These are phyloP conservation scores for Aphyosemion australe DNA, from an alignment of 2,113 vertebrate species.

Conservation along the genomic window DNA sequence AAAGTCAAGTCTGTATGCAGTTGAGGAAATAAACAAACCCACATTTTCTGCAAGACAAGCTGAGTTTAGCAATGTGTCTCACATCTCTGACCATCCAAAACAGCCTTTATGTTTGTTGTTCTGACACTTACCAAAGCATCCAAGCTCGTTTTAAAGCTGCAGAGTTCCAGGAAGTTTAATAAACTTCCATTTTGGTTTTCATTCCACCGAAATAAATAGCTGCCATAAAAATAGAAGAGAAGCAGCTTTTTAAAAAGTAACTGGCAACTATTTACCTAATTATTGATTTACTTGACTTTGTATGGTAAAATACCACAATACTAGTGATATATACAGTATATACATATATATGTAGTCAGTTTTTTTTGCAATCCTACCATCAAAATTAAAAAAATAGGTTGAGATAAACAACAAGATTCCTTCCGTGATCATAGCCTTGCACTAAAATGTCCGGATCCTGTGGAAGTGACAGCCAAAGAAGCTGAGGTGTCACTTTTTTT, in stretches of 20 bases:
- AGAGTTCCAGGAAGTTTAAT: constrained; percentile 2
- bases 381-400: constrained; percentile 23
- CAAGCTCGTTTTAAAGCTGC: constrained; percentile 2
- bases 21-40: constrained; percentile 66
- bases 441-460: constrained; percentile 49
- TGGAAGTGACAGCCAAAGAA: constrained; percentile 59
- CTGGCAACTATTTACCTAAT: too few species aligned
- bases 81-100: constrained; percentile 36
- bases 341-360: too few species aligned
- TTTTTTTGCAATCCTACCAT: too few species aligned
- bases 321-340: too few species aligned
- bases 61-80: constrained; percentile 46
- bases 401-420: constrained; percentile 35
- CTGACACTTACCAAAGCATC: constrained; percentile 17
- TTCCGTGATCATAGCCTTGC: constrained; percentile 47
- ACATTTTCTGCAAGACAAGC: constrained; percentile 49
- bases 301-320: too few species aligned
- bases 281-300: too few species aligned
- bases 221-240: background rate
- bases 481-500: constrained; percentile 60
- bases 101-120: background rate
- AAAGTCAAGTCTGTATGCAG: constrained; percentile 68
- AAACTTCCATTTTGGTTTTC: background rate
- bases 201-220: background rate
- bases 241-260: too few species aligned